Evolutionary conservation across 1,140 invertebrate genomes (phyloP), one percentile per base, ranked within the genome.

Genomic region (Rhopalosiphum padi): DNA sequence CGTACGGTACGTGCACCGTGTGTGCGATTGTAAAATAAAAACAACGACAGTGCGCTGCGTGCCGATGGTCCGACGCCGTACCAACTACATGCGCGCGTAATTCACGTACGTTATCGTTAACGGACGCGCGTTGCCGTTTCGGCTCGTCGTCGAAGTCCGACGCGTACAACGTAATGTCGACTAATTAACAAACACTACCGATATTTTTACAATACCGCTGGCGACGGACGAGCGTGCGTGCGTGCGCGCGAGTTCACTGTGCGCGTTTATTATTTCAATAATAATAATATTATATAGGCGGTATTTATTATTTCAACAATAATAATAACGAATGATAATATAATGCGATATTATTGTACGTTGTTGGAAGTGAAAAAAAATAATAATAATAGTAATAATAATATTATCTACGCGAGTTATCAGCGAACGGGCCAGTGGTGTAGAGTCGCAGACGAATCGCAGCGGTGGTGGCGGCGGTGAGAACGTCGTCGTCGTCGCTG

Each of bases 391-490:
- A 53, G 30, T 60, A 68, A 68, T 30, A 68, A 68, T 68, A 77
- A 77, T 77, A 77, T 77, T 77, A 77, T 77, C 60, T 77, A 77
- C 60, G 60, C 60, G 60, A 77, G 60, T 77, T 77, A 77, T 77
- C 60, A 77, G 60, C 60, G 60, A 77, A n/a, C n/a, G 60, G 60
- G 60, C 60, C 60, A n/a, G 15, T n/a, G 5, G 5, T 77, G 2
- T 41, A 41, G 41, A 46, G 46, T 46, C 60, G 18, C 60, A 35
- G 60, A n/a, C 30, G 60, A 77, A 77, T 18, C 60, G 60, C 60
- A n/a, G 5, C 15, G 30, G 48, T 51, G 48, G 48, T 11, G 46
- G 25, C 25, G 55, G 60, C 30, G 60, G 60, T 35, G 60, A n/a
- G 60, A 68, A 68, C 60, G 60, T 77, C 43, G 37, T 37, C 46